Evolutionary conservation across 2,797 vertebrate species (phyloP).

Genomic region (Tinamus major): DNA sequence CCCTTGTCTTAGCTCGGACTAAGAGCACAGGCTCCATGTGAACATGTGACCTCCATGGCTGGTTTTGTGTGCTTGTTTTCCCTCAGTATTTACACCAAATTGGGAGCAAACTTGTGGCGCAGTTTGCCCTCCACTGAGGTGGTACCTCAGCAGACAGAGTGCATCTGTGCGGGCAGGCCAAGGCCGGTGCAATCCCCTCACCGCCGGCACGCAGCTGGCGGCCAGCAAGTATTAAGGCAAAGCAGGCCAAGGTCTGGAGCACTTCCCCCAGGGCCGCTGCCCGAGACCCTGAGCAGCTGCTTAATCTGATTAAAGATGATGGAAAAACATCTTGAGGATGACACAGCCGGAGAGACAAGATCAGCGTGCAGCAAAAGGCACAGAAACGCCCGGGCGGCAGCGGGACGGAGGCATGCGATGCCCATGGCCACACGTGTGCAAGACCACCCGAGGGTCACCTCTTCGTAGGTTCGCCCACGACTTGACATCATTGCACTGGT

Average conservation of each 20-base stretch:
- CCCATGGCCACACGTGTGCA: accelerated
- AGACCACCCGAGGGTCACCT: background rate
- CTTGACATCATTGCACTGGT: background rate
- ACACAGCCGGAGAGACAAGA: background rate
- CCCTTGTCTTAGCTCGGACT: background rate
- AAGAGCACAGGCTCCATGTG: background rate
- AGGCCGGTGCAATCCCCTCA: background rate
- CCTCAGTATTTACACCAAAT: background rate
- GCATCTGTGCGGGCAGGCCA: background rate
- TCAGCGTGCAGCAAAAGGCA: background rate
- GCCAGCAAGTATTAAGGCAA: background rate
- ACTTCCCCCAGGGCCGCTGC: background rate
- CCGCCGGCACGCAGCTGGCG: background rate
- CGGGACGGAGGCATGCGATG: accelerated
- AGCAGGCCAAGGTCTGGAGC: background rate
- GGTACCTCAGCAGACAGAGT: background rate
- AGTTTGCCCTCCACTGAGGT: background rate
- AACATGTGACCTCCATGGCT: background rate
- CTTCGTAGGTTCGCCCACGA: background rate
- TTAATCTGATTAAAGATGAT: constrained; percentile 52
- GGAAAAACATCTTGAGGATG: constrained; percentile 45
- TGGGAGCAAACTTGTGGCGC: background rate
- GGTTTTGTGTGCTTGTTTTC: background rate
- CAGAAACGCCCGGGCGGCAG: accelerated
- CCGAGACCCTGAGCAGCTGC: constrained; percentile 29